These are phyloP conservation scores for Myanophis thanlyinensis DNA, from an alignment of 2,113 vertebrate genomes.

Conservation along the genomic window DNA sequence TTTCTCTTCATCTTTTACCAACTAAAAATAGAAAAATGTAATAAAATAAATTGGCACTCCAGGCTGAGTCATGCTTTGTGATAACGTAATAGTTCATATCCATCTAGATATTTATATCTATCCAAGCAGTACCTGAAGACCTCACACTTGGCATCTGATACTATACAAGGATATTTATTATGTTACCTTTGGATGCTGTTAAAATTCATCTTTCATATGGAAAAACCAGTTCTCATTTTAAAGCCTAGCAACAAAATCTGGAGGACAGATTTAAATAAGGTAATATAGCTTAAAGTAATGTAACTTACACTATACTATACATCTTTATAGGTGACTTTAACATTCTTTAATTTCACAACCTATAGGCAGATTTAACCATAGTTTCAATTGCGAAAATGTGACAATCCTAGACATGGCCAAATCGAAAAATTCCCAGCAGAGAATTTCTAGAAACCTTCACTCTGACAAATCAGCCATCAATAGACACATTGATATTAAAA, in stretches of 20 bases:
- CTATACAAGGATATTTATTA: background rate
- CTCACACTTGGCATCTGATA: slow-evolving; percentile 6
- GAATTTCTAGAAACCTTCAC: too few species aligned
- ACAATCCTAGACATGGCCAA: too few species aligned
- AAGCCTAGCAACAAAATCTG: slow-evolving; percentile 11
- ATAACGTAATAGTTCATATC: slow-evolving; percentile 10
- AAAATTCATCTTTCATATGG: slow-evolving; percentile 5
- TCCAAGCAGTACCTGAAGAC: background rate
- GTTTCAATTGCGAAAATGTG: too few species aligned
- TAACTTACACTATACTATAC: background rate
- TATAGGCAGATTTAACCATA: too few species aligned
- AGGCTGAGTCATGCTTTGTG: background rate
- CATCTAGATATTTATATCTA: background rate
- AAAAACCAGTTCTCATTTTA: slow-evolving; percentile 24
- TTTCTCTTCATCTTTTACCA: slow-evolving; percentile 53
- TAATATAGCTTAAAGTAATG: background rate
- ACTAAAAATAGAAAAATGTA: slow-evolving; percentile 60
- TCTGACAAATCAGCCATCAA: too few species aligned
- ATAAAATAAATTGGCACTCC: slow-evolving; percentile 3
- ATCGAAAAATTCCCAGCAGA: too few species aligned
- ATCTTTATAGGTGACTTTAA: background rate
- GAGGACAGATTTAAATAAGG: background rate
- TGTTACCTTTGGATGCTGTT: slow-evolving; percentile 23
- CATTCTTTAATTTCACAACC: too few species aligned
- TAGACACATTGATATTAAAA: too few species aligned